These are phyloP conservation scores for Formicarius rufipectus DNA, from an alignment of 2,113 vertebrate genomes.

Conservation along the genomic window DNA sequence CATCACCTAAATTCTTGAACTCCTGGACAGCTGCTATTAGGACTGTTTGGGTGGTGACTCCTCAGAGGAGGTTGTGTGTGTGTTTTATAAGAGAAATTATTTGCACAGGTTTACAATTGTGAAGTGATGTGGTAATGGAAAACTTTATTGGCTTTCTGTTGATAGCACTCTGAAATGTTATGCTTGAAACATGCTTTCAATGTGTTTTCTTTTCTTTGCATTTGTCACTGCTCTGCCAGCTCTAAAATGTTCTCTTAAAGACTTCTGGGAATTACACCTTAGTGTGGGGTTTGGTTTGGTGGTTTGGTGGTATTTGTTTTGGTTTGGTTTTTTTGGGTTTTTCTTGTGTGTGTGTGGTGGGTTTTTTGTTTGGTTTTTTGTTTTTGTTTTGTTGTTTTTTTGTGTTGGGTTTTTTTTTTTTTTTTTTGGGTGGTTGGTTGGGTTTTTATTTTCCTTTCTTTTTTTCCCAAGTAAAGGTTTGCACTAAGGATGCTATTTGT, in stretches of 20 bases:
- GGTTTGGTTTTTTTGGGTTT: too few species aligned
- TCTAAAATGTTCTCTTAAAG: background rate
- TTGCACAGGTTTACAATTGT: background rate
- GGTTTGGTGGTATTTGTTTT: too few species aligned
- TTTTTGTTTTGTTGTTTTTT: too few species aligned
- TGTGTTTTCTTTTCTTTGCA: background rate
- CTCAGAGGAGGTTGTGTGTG: background rate
- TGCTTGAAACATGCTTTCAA: background rate
- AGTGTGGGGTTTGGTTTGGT: background rate
- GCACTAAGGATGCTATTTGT: background rate
- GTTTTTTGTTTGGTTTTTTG: too few species aligned
- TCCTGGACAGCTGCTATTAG: background rate
- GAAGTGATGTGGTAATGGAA: background rate
- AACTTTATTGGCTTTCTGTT: background rate
- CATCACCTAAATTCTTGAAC: background rate
- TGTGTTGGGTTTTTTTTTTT: background rate
- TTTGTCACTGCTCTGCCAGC: conserved; percentile 5
- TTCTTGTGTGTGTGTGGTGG: too few species aligned
- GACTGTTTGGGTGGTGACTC: background rate
- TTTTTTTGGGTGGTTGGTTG: too few species aligned
- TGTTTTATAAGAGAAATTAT: background rate
- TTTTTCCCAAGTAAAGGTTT: background rate
- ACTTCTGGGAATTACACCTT: background rate
- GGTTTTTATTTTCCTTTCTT: too few species aligned
- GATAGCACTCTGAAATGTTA: background rate